phyloP scores from a whole-genome alignment of 2,888 invertebrate species.

The Seira ritae region DNA sequence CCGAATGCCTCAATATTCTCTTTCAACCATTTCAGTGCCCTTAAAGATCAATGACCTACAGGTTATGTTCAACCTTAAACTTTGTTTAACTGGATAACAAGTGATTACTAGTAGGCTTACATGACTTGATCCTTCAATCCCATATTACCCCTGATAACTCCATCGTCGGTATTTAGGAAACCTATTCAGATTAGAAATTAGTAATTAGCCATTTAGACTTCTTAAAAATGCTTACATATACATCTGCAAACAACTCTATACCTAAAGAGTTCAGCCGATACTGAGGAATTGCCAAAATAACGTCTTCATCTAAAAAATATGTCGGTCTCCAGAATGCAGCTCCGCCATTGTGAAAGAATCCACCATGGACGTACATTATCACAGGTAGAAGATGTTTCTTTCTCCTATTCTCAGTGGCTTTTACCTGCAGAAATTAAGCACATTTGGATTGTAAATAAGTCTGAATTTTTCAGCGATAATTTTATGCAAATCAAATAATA shows the following conservation, averaged over 20 bases:
- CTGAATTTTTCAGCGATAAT: too few species aligned
- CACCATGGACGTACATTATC: constrained; percentile 62
- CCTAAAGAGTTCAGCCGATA: constrained; percentile 36
- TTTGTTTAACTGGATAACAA: too few species aligned
- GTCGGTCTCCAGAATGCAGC: constrained; percentile 44
- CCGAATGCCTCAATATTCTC: constrained; percentile 56
- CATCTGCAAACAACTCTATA: too few species aligned
- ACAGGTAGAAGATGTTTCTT: constrained; percentile 24
- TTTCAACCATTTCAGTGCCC: constrained; percentile 63
- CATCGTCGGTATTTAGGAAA: constrained; percentile 70
- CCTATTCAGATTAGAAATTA: constrained; percentile 49
- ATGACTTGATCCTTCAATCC: constrained; percentile 65
- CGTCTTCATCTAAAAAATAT: constrained; percentile 67
- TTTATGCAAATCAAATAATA: not conserved
- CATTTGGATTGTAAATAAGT: not conserved
- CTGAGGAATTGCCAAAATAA: constrained; percentile 64
- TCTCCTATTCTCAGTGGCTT: not conserved
- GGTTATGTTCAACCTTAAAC: too few species aligned
- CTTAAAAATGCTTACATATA: not conserved
- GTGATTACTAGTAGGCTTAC: too few species aligned
- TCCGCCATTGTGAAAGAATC: constrained; percentile 61
- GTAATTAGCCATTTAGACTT: not conserved
- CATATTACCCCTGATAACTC: constrained; percentile 61
- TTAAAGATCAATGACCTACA: too few species aligned
- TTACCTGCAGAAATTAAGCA: not conserved